A percentile compares a stretch with the other conserved stretches of the same genome.
Evolutionary conservation across 1,140 invertebrate species (phyloP).

Genomic region (Tetramorium alpestre): DNA sequence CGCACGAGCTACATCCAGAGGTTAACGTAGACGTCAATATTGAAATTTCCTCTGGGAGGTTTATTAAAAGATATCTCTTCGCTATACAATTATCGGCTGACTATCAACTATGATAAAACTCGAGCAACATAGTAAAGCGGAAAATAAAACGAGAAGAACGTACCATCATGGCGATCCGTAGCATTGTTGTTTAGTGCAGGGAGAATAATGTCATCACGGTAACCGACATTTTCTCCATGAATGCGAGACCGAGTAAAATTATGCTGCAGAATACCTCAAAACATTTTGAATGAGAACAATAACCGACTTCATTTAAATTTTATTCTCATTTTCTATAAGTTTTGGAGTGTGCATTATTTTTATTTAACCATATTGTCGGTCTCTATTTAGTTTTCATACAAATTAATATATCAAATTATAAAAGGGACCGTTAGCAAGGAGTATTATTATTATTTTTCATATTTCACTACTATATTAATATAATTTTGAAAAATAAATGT

Average conservation of each 20-base stretch:
- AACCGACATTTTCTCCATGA: slow-evolving; percentile 49
- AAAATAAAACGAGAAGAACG: slow-evolving; percentile 38
- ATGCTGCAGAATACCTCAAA: slow-evolving; percentile 40
- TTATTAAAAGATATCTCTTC: slow-evolving; percentile 33
- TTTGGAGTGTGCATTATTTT: slow-evolving; percentile 10
- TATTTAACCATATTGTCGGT: slow-evolving; percentile 9
- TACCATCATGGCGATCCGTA: slow-evolving; percentile 38
- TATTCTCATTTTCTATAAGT: slow-evolving; percentile 45
- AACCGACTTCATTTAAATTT: slow-evolving; percentile 32
- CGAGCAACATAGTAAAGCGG: slow-evolving; percentile 38
- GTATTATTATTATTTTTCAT: not conserved
- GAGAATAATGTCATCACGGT: slow-evolving; percentile 49
- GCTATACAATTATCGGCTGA: slow-evolving; percentile 37
- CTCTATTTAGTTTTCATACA: slow-evolving; percentile 20
- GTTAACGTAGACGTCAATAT: slow-evolving; percentile 25
- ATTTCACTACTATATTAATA: not conserved
- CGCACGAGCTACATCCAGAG: not conserved
- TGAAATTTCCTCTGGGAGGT: slow-evolving; percentile 20
- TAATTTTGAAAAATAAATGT: not conserved
- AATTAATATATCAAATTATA: not conserved
- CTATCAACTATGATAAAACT: slow-evolving; percentile 50
- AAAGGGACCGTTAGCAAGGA: not conserved
- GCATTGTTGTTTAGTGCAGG: slow-evolving; percentile 50
- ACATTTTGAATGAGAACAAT: slow-evolving; percentile 56
- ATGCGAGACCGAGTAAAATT: slow-evolving; percentile 47